phyloP scores from a whole-genome alignment of 1,140 invertebrate species.

The Streblospio benedicti region DNA sequence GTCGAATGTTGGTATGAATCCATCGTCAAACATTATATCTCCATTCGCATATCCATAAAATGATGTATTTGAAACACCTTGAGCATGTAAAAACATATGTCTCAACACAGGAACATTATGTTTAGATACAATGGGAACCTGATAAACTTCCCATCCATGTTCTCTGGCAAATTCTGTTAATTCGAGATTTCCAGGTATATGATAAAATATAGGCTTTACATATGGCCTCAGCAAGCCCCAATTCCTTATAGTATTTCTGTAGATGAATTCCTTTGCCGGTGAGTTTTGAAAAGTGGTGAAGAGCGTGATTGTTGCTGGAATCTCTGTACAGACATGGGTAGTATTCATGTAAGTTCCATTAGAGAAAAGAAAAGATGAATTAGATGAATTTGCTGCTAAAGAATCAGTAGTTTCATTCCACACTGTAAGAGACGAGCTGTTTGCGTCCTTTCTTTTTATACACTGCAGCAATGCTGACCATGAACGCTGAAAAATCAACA shows the following conservation, averaged over 20 bases:
- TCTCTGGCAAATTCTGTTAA: not conserved
- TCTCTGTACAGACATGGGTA: no score
- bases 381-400: no score
- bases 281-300: slow-evolving; percentile 3
- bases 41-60: slow-evolving; percentile 12
- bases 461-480: no score
- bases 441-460: no score
- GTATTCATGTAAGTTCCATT: no score
- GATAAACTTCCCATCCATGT: not conserved
- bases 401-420: no score
- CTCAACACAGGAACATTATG: not conserved
- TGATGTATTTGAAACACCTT: no score
- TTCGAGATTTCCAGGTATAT: not conserved
- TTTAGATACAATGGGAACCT: not conserved
- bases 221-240: not conserved
- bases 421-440: no score
- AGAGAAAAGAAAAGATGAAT: no score
- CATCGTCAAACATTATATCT: slow-evolving; percentile 8
- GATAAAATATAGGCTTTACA: not conserved
- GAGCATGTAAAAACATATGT: not conserved
- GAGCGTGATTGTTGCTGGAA: no score
- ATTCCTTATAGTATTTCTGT: not conserved
- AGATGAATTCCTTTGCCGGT: not conserved
- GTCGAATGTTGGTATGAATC: slow-evolving; percentile 1
- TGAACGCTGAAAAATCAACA: no score